Base-by-base conservation (phyloP, 1,140 invertebrate species). In the Samia ricini region DNA sequence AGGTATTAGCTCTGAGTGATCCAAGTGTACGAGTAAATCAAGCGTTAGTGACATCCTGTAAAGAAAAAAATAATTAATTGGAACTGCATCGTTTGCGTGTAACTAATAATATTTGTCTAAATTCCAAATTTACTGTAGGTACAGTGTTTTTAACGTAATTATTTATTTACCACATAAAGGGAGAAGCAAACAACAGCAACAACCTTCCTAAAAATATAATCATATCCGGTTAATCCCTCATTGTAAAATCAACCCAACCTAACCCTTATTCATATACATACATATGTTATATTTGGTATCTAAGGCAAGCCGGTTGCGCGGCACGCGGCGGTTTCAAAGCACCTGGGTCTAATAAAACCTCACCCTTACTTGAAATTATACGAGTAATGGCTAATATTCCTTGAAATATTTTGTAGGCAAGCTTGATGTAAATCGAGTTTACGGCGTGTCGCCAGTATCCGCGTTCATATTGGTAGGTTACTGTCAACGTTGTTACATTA, bases 301-400 rank as follows among this genome's bases (percentile, higher is more conserved):
- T 57, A 36, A n/a, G 12, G 21, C 4, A 36, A 29, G 56, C 56
- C 24, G 56, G 18, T 18, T 21, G 3, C 0, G 33, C 4, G 33
- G 33, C 10, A 4, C 33, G 33, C 15, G 33, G 33, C 1, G 33
- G 33, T 2, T 15, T 12, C 33, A 42, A 64, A 59, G 50, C 29
- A 42, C 36, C 12, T 12, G 19, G 49, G 50, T 58, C 59, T 64
- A 69, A 69, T 69, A 63, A 69, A 69, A 60, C 36, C 21, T 60
- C 42, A 60, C 56, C 50, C 51, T 23, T 23, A 20, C 23, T 65
- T 65, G 56, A 65, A 69, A 65, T 69, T 69, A 65, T 65, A 60
- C 63, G 67, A 66, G 68, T 70, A 70, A 62, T 62, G 55, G 64
- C 49, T 70, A 66, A 66, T 70, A 66, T 70, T 65, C 56, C 61